These are phyloP conservation scores for Psylliodes chrysocephalus DNA, from an alignment of 2,888 invertebrate genomes.

Conservation along the genomic window DNA sequence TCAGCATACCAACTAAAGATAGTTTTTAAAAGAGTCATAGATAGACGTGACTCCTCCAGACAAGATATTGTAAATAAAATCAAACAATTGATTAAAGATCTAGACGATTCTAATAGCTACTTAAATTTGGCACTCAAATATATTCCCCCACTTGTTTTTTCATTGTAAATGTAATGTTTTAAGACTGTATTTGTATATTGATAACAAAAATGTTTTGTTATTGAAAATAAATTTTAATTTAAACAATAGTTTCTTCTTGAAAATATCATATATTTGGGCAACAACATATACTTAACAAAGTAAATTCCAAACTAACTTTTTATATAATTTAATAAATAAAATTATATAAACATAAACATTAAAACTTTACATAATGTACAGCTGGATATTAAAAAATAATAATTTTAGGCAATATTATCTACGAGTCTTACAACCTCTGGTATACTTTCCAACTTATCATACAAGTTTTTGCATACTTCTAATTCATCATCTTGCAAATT, in stretches of 20 bases:
- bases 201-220: not conserved
- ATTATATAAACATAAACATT: too few species aligned
- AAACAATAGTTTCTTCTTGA: too few species aligned
- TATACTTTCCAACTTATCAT: constrained; percentile 67
- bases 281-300: too few species aligned
- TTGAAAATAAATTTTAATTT: not conserved
- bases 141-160: constrained; percentile 68
- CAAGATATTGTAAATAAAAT: constrained; percentile 71
- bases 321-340: too few species aligned
- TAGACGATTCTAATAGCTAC: constrained; percentile 69
- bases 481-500: constrained; percentile 66
- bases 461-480: constrained; percentile 63
- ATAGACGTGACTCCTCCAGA: constrained; percentile 69
- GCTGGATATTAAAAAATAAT: not conserved
- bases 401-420: constrained; percentile 67
- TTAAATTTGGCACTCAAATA: constrained; percentile 70
- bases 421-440: constrained; percentile 70
- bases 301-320: too few species aligned
- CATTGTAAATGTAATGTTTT: constrained; percentile 36
- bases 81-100: constrained; percentile 67
- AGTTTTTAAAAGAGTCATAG: constrained; percentile 69
- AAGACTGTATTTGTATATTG: not conserved
- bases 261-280: too few species aligned
- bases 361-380: not conserved
- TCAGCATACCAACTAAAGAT: constrained; percentile 70